These are phyloP conservation scores for Lasiurus cinereus DNA, from an alignment of 2,113 vertebrate species.

Conservation along the genomic window DNA sequence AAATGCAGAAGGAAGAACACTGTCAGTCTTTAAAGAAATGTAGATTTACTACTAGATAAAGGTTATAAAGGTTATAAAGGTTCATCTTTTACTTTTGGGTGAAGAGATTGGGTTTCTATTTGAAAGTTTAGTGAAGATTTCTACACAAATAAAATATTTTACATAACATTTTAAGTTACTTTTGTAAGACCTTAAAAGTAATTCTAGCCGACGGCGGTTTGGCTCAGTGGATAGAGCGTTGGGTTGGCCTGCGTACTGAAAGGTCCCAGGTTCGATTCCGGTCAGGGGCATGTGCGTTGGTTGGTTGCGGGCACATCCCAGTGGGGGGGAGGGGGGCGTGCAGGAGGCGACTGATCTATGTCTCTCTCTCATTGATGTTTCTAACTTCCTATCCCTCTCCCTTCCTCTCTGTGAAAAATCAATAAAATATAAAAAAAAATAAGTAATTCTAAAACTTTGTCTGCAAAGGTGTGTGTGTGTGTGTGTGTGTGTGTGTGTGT, in stretches of 20 bases:
- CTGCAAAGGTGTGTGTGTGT: background rate
- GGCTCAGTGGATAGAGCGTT: too few species aligned
- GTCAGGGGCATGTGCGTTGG: too few species aligned
- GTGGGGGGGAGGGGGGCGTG: too few species aligned
- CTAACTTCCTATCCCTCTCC: too few species aligned
- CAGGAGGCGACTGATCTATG: too few species aligned
- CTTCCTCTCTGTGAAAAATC: too few species aligned
- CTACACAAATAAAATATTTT: background rate
- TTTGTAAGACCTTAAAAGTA: background rate
- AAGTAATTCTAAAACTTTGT: background rate
- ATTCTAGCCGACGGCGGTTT: background rate
- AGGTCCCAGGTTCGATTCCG: too few species aligned
- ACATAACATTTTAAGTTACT: constrained; percentile 30
- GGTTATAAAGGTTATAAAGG: background rate
- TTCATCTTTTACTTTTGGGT: background rate
- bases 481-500: background rate
- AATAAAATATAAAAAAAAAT: too few species aligned
- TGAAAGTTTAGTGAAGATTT: background rate
- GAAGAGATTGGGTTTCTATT: constrained; percentile 10
- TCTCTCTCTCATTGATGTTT: too few species aligned
- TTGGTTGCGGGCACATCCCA: too few species aligned
- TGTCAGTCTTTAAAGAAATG: background rate
- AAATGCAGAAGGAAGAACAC: background rate
- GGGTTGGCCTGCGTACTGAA: too few species aligned
- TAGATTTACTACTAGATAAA: constrained; percentile 13